A percentile compares a stretch with the other conserved stretches of the same genome.
Conservation (phyloP, 2,113 vertebrate species). For the Lagopus leucura region DNA sequence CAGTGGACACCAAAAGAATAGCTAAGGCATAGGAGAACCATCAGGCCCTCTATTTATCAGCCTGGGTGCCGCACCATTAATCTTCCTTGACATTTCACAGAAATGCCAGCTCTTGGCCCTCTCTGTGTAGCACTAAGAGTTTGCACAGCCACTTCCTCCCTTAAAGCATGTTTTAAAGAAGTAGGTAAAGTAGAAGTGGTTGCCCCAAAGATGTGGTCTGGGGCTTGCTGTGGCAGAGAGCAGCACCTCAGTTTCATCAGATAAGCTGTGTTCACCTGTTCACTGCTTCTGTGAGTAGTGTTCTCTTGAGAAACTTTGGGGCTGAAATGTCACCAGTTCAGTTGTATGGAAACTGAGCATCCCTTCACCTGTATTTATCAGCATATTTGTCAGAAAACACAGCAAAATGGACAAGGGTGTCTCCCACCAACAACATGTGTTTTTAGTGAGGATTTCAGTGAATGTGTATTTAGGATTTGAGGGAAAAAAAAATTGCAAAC, state of each 20-base stretch:
- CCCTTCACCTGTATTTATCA: not conserved
- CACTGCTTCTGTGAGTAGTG: not conserved
- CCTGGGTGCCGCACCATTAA: not conserved
- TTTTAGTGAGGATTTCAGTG: not conserved
- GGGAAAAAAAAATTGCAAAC: not conserved
- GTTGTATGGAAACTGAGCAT: fast-evolving
- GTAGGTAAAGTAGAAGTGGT: not conserved
- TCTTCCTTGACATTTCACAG: not conserved
- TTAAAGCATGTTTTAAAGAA: not conserved
- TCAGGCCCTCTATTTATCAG: not conserved
- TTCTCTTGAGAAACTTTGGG: not conserved
- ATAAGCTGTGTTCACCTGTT: fast-evolving
- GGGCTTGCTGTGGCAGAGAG: fast-evolving
- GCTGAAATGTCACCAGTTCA: not conserved
- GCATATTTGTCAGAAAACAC: not conserved
- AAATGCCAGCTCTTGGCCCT: not conserved
- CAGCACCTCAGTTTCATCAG: not conserved
- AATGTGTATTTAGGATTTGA: not conserved
- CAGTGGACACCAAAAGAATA: not conserved
- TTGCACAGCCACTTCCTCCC: not conserved
- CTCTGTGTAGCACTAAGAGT: not conserved
- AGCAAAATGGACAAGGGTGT: not conserved
- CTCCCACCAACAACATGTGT: fast-evolving
- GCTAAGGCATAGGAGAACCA: not conserved
- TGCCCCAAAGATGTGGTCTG: fast-evolving